Conservation (phyloP, 2,797 vertebrate species). For the Leucoraja ocellata region DNA sequence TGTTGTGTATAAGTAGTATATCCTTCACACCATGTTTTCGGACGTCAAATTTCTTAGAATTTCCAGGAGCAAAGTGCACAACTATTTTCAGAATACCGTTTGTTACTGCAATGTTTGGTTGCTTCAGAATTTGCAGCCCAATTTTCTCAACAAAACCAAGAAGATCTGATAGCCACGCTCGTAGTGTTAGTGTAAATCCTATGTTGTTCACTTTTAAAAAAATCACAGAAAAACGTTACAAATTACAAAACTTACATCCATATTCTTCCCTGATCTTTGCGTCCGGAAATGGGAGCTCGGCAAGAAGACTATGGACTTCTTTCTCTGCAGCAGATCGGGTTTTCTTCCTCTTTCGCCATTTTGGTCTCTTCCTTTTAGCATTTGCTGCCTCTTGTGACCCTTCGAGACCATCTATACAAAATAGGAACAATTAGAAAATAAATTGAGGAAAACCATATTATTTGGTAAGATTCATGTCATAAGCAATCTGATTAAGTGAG, state of each 20-base stretch:
- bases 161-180: background rate
- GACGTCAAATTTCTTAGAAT: background rate
- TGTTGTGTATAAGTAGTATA: background rate
- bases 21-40: background rate
- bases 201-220: background rate
- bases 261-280: constrained; percentile 65
- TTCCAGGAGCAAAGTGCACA: background rate
- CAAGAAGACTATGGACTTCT: constrained; percentile 52
- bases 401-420: constrained; percentile 48
- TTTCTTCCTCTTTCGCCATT: constrained; percentile 43
- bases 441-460: constrained; percentile 38
- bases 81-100: background rate
- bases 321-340: constrained; percentile 18
- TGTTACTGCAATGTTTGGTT: background rate
- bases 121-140: background rate
- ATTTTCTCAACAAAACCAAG: background rate
- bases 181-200: background rate
- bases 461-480: background rate
- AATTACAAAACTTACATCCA: constrained; percentile 61
- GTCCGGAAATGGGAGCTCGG: constrained; percentile 71
- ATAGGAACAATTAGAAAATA: constrained; percentile 41
- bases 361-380: constrained; percentile 44
- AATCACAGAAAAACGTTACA: background rate
- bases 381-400: constrained; percentile 47
- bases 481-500: background rate